A percentile compares a stretch with the other conserved stretches of the same genome.
Evolutionary conservation across 2,888 invertebrate species (phyloP).

Genomic region (Phymatocera aterrima): DNA sequence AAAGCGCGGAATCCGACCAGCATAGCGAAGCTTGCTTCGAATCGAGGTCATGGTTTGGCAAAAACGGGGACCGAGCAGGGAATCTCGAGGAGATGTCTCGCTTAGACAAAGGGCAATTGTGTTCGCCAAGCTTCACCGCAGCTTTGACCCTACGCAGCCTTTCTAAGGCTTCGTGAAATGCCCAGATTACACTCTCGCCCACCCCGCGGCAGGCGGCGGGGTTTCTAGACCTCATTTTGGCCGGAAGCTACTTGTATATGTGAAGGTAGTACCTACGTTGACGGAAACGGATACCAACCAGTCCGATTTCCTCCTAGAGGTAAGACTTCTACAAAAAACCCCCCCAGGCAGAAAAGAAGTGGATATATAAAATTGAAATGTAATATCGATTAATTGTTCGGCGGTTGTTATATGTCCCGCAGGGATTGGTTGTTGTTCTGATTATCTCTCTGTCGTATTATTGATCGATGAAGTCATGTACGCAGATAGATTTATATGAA

Average conservation of each 20-base stretch:
- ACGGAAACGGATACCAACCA: background rate
- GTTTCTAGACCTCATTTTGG: background rate
- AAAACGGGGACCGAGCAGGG: background rate
- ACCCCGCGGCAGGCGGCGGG: background rate
- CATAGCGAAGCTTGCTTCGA: background rate
- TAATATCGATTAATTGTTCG: no score
- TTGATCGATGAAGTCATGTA: no score
- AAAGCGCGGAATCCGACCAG: background rate
- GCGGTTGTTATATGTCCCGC: no score
- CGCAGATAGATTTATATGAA: no score
- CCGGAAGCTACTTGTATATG: background rate
- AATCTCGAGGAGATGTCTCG: slow-evolving; percentile 16
- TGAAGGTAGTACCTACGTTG: background rate
- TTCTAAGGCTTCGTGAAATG: slow-evolving; percentile 25
- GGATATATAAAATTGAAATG: no score
- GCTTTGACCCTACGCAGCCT: slow-evolving; percentile 12
- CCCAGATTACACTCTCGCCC: background rate
- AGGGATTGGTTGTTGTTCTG: no score
- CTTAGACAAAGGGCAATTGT: slow-evolving; percentile 26
- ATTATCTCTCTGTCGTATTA: no score
- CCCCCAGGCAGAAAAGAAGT: no score
- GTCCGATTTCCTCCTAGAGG: no score
- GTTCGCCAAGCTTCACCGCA: slow-evolving; percentile 12
- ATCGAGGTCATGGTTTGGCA: slow-evolving; percentile 12
- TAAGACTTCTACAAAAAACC: no score